A percentile compares a stretch with the other conserved stretches of the same genome.
Evolutionary conservation across 2,888 invertebrate species (phyloP).

Genomic region (Hypercompe scribonia): DNA sequence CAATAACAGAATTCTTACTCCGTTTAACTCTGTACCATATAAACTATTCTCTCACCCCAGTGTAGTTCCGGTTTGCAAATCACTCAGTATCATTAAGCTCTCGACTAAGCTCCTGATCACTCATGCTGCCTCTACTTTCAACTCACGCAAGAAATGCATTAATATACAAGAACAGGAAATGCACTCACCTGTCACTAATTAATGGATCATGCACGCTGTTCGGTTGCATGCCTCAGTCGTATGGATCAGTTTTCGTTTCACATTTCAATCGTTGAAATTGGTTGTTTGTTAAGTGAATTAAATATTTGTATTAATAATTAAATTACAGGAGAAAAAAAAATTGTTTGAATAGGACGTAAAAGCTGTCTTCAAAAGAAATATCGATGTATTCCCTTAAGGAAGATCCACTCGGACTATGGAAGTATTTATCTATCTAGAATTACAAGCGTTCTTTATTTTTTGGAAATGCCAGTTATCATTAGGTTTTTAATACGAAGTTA

Average conservation of each 20-base stretch:
- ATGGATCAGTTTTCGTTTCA: slow-evolving; percentile 33
- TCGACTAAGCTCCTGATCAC: slow-evolving; percentile 24
- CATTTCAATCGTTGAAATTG: neutral
- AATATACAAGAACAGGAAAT: slow-evolving; percentile 61
- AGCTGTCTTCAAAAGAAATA: no score
- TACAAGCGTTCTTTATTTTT: no score
- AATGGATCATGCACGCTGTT: slow-evolving; percentile 53
- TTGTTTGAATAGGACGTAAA: no score
- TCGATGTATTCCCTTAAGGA: no score
- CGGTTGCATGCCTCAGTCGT: slow-evolving; percentile 32
- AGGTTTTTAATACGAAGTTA: neutral
- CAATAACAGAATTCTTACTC: neutral
- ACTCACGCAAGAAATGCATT: slow-evolving; percentile 72
- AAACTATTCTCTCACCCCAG: neutral
- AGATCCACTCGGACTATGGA: no score
- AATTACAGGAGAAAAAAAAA: no score
- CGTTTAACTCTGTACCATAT: neutral
- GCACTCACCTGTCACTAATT: slow-evolving; percentile 67
- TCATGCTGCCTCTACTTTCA: slow-evolving; percentile 33
- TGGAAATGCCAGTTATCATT: no score
- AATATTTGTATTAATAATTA: neutral
- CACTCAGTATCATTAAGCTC: slow-evolving; percentile 42
- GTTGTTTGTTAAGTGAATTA: slow-evolving; percentile 22
- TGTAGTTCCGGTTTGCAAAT: slow-evolving; percentile 37
- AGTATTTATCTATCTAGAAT: no score